A percentile compares a stretch with the other conserved stretches of the same genome.
phyloP scores from a whole-genome alignment of 2,888 invertebrate species.

The Sarcophaga rosellei region DNA sequence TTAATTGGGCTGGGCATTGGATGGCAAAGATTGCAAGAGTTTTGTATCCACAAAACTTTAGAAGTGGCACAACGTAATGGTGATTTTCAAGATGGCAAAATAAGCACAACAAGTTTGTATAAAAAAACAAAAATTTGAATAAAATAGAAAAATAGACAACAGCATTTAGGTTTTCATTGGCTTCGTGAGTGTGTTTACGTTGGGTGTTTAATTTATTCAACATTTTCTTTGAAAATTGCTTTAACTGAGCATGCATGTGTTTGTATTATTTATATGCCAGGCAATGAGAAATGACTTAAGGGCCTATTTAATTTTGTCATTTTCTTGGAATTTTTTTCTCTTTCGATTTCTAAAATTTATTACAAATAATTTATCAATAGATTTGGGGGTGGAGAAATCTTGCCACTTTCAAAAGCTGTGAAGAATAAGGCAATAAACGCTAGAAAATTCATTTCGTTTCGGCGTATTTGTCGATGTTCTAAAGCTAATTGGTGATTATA shows the following conservation, averaged over 20 bases:
- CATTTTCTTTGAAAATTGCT: slow-evolving; percentile 61
- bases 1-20: slow-evolving; percentile 71
- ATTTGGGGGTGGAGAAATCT: slow-evolving; percentile 57
- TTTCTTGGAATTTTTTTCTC: not conserved
- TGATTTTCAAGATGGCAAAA: slow-evolving; percentile 1
- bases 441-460: slow-evolving; percentile 60
- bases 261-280: slow-evolving; percentile 23
- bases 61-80: slow-evolving; percentile 33
- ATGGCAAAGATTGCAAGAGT: slow-evolving; percentile 21
- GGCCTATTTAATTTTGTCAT: slow-evolving; percentile 45
- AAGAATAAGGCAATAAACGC: slow-evolving; percentile 17
- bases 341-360: slow-evolving; percentile 74
- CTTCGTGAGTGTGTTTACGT: slow-evolving; percentile 5
- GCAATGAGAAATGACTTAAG: slow-evolving; percentile 47
- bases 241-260: slow-evolving; percentile 44
- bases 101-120: slow-evolving; percentile 40
- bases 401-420: slow-evolving; percentile 29
- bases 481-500: slow-evolving; percentile 80
- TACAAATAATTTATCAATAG: slow-evolving; percentile 78
- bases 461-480: slow-evolving; percentile 78
- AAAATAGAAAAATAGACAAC: too few relatives aligned
- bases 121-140: not conserved
- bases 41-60: not conserved
- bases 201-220: slow-evolving; percentile 54
- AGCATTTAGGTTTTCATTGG: not conserved